phyloP scores from a whole-genome alignment of 2,113 vertebrate species.

The Menura novaehollandiae region DNA sequence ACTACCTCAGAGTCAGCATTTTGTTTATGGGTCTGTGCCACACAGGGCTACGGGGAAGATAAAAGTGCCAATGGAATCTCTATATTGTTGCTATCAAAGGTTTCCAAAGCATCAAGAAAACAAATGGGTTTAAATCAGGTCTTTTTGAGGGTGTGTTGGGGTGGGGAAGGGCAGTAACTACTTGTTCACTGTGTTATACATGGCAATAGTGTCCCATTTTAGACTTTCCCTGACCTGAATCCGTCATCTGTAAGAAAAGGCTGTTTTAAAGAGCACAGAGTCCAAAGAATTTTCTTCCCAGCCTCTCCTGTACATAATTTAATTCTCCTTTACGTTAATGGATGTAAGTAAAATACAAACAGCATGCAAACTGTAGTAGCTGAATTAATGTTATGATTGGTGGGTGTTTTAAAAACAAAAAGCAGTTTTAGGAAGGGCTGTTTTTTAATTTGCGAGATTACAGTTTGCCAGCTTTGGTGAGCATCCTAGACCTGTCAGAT shows the following conservation, averaged over 20 bases:
- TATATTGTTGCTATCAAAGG: background rate
- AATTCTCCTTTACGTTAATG: background rate
- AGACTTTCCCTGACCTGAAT: slow-evolving; percentile 22
- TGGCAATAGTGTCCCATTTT: slow-evolving; percentile 8
- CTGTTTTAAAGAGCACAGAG: background rate
- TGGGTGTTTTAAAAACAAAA: background rate
- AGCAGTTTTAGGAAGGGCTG: background rate
- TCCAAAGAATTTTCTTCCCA: background rate
- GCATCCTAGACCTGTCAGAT: background rate
- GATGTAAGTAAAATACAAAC: background rate
- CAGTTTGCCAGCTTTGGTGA: background rate
- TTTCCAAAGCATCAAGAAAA: background rate
- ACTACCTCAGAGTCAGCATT: background rate
- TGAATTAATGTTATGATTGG: background rate
- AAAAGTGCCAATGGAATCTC: background rate
- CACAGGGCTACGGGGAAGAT: background rate
- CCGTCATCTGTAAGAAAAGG: background rate
- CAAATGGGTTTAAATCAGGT: background rate
- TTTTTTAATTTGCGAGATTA: background rate
- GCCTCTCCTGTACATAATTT: background rate
- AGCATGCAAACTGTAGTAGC: background rate
- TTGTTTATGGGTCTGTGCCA: background rate
- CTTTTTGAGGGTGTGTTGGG: background rate
- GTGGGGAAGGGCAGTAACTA: background rate
- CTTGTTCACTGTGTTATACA: background rate